These are phyloP conservation scores for Atlantisia rogersi DNA, from an alignment of 2,113 vertebrate species.

Conservation along the genomic window DNA sequence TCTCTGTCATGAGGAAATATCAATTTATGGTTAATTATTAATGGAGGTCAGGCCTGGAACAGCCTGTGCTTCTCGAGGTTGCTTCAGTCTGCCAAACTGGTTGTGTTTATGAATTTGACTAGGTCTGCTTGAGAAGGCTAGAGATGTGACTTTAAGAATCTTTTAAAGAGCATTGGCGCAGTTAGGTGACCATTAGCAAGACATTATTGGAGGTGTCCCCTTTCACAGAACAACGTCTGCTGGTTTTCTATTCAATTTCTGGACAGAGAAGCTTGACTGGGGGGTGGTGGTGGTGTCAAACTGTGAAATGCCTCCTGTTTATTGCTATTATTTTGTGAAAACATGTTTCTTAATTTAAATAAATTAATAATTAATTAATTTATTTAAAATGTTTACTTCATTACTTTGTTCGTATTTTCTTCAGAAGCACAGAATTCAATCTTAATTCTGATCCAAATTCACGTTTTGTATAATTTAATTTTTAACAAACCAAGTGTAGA, in stretches of 20 bases:
- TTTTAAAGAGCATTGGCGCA: not conserved
- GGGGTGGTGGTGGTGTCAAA: not conserved
- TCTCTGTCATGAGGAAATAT: not conserved
- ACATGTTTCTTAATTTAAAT: not conserved
- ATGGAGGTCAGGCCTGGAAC: constrained; percentile 15
- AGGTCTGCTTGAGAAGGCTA: not conserved
- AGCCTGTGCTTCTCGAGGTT: not conserved
- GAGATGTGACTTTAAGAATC: not conserved
- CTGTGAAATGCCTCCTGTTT: not conserved
- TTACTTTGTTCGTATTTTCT: not conserved
- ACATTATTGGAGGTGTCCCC: not conserved
- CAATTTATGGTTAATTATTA: constrained; percentile 54
- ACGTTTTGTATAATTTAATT: not conserved
- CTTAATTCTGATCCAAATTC: not conserved
- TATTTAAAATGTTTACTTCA: not conserved
- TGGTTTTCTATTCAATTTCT: not conserved
- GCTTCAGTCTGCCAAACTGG: not conserved
- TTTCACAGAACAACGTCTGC: not conserved
- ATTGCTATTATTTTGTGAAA: not conserved
- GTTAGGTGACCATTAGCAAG: not conserved
- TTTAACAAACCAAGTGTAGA: not conserved
- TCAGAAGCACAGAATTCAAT: not conserved
- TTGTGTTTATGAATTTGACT: not conserved
- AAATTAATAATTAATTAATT: not conserved
- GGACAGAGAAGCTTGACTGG: not conserved